Percentiles rank a stretch among this genome's conserved stretches.
Evolutionary conservation across 2,113 vertebrate species (phyloP).

Genomic region (Calidris pugnax): DNA sequence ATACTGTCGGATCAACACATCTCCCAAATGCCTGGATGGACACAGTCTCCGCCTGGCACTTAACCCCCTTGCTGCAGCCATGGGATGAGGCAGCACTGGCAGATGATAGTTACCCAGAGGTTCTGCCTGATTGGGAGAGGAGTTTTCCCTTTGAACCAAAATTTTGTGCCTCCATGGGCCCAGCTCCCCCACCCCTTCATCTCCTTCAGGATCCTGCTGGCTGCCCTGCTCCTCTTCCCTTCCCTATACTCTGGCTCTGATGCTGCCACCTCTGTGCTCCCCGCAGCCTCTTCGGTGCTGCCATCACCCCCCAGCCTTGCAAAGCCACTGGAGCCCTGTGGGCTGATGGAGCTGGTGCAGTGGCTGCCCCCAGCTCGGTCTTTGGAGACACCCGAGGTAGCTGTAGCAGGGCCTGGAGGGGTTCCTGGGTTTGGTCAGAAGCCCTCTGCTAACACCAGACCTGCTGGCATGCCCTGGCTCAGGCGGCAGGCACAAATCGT

Average conservation of each 20-base stretch:
- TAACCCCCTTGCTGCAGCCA: background rate
- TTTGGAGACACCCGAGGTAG: background rate
- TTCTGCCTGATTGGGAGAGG: background rate
- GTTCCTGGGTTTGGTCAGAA: background rate
- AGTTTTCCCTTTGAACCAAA: background rate
- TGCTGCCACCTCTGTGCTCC: background rate
- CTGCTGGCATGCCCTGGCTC: background rate
- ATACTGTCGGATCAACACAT: background rate
- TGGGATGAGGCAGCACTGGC: background rate
- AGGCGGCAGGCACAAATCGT: background rate
- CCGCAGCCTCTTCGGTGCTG: background rate
- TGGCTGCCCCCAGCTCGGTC: background rate
- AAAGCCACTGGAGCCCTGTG: background rate
- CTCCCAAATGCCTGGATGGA: background rate
- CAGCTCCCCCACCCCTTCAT: background rate
- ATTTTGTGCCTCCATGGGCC: background rate
- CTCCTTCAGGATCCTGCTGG: background rate
- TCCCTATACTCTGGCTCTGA: fast-evolving
- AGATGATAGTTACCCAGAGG: background rate
- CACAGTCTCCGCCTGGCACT: background rate
- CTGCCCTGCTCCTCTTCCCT: background rate
- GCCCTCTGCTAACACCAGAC: background rate
- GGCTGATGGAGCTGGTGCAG: background rate
- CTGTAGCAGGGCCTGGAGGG: background rate
- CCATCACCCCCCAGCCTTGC: background rate